phyloP scores from a whole-genome alignment of 2,888 invertebrate species.

The Drosophila meridiana region DNA sequence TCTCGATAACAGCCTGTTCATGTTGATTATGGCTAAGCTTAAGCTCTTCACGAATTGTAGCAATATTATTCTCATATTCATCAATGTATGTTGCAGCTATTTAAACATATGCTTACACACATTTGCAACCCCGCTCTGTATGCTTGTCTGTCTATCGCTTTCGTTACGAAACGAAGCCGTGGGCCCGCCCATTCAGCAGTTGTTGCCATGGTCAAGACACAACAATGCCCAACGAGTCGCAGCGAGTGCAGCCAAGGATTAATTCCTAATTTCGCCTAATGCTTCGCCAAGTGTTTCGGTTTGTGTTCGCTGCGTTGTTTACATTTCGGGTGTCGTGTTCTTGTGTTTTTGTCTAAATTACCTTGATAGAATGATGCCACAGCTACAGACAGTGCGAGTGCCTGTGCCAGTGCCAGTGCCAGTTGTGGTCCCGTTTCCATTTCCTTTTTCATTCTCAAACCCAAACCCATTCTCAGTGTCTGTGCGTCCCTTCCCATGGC shows the following conservation, averaged over 20 bases:
- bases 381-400: constrained; percentile 54
- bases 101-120: constrained; percentile 23
- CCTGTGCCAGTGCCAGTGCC: constrained; percentile 56
- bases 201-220: constrained; percentile 57
- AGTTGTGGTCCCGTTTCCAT: constrained; percentile 19
- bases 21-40: not conserved
- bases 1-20: not conserved
- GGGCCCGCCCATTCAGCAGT: constrained; percentile 26
- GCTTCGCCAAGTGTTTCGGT: constrained; percentile 63
- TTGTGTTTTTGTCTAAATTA: constrained; percentile 75
- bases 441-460: not conserved
- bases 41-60: not conserved
- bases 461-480: constrained; percentile 36
- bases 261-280: constrained; percentile 81
- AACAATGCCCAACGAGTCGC: constrained; percentile 27
- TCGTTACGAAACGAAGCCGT: not conserved
- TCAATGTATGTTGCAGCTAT: constrained; percentile 1
- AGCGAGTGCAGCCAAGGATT: constrained; percentile 69
- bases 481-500: constrained; percentile 61
- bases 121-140: not conserved
- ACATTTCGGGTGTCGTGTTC: constrained; percentile 62
- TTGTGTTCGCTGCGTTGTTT: constrained; percentile 51
- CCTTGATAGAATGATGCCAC: constrained; percentile 76
- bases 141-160: not conserved
- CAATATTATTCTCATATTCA: constrained; percentile 3